Evolutionary conservation across 2,113 vertebrate species (phyloP), one percentile per base, ranked within the genome.

Genomic region (Eidolon helvum): DNA sequence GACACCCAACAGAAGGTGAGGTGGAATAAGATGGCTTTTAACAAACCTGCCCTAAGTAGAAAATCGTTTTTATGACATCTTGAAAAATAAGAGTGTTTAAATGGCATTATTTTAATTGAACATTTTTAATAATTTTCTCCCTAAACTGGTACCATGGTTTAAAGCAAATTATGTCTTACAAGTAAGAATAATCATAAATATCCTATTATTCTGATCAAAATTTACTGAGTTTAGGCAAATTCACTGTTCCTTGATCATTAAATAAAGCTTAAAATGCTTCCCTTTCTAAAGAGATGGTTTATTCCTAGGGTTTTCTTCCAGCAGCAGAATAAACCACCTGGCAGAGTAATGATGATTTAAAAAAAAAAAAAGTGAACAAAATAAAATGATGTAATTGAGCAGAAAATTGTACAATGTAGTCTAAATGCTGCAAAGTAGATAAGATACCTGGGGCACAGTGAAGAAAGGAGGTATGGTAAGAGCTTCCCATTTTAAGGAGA

Each of bases 91-190:
- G 7, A 65, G 0, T 75, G 63, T 89, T 80, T 88, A 83, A 40
- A 57, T 59, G 53, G 61, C 53, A 84, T 69, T 82, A 59, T 28
- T 95, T 35, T 80, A 59, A 89, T 61, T 82, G 87, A 90, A 65
- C 30, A 35, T 10, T 79, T 61, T 45, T 85, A 30, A 71, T 4
- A 40, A 68, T 55, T 69, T 80, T 71, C 16, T 50, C 26, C 68
- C 77, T 88, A 80, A 94, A 94, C 88, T 2, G 57, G 28, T 3
- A 69, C 43, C 40, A 59, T 59, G 30, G 33, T 79, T 83, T 53
- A 72, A 88, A 94, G 83, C 35, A 78, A 84, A 92, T 78, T 78
- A 12, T 71, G 21, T 93, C 69, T 91, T 78, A 88, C 35, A 93
- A 87, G 84, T 87, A 78, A 72, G 69, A 97, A 50, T 26, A 90